Conservation (phyloP, 2,797 vertebrate species). For the Macropus fuliginosus region DNA sequence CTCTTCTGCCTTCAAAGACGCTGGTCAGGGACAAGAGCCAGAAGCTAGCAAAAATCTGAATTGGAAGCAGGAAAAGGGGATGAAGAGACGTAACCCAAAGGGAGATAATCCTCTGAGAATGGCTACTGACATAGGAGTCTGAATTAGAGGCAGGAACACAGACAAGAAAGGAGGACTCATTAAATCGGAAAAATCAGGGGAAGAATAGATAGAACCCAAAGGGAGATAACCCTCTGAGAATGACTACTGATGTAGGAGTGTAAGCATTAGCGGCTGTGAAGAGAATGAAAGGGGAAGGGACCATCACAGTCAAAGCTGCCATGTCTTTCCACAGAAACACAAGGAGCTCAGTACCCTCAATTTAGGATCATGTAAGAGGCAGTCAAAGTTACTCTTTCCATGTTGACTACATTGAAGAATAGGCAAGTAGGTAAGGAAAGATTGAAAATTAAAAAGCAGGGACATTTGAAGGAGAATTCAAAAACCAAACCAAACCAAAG, state of each 20-base stretch:
- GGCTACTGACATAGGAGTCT: not conserved
- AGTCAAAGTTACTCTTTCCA: not conserved
- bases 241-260: not conserved
- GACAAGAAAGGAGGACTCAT: not conserved
- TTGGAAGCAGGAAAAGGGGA: not conserved
- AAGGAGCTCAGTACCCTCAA: not conserved
- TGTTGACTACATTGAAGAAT: not conserved
- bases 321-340: not conserved
- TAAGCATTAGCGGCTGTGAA: not conserved
- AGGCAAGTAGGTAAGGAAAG: not conserved
- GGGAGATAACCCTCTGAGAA: not conserved
- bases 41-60: not conserved
- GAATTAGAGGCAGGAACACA: not conserved
- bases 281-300: not conserved
- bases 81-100: not conserved
- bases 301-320: not conserved
- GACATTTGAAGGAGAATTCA: not conserved
- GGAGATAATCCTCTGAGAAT: not conserved
- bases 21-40: not conserved
- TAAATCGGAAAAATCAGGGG: not conserved
- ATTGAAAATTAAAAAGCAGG: not conserved
- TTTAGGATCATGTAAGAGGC: not conserved
- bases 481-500: not conserved
- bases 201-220: not conserved
- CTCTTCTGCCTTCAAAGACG: not conserved